These are phyloP conservation scores for Oncorhynchus masou DNA, from an alignment of 2,113 vertebrate genomes.

Conservation along the genomic window DNA sequence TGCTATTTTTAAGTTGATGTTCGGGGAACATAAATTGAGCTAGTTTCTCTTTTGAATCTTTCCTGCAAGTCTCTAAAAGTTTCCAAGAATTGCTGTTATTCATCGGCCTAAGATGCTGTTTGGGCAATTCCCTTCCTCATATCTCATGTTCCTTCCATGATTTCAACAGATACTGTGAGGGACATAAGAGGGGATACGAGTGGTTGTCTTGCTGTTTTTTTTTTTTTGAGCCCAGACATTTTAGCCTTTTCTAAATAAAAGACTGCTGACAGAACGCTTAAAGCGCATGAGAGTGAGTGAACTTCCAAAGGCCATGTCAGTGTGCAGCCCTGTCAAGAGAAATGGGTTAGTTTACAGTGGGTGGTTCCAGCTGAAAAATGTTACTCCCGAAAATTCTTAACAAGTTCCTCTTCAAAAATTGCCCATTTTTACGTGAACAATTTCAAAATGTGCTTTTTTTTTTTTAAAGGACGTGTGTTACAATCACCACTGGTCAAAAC, in stretches of 20 bases:
- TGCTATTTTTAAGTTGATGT: too few relatives aligned
- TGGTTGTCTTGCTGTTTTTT: slow-evolving; percentile 63
- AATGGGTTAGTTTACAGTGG: slow-evolving; percentile 49
- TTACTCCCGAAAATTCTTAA: neutral
- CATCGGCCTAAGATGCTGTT: neutral
- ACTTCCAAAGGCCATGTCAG: slow-evolving; percentile 55
- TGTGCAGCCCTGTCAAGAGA: slow-evolving; percentile 41
- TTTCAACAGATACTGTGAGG: slow-evolving; percentile 13
- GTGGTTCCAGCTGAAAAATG: slow-evolving; percentile 31
- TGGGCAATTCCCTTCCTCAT: neutral
- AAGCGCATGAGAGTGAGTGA: slow-evolving; percentile 51
- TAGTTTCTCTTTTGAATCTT: too few relatives aligned
- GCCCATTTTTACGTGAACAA: too few relatives aligned
- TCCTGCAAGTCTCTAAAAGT: too few relatives aligned
- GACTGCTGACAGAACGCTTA: slow-evolving; percentile 58
- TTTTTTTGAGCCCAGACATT: slow-evolving; percentile 56
- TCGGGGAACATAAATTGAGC: too few relatives aligned
- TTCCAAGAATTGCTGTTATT: neutral
- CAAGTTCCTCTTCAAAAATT: too few relatives aligned
- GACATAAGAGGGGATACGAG: slow-evolving; percentile 42
- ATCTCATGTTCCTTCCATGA: slow-evolving; percentile 4
- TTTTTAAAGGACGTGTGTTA: too few relatives aligned
- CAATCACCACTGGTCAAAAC: too few relatives aligned
- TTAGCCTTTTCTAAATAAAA: slow-evolving; percentile 65
- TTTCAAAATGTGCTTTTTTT: too few relatives aligned